phyloP scores from a whole-genome alignment of 1,140 invertebrate genomes.

The Solenopsis invicta region DNA sequence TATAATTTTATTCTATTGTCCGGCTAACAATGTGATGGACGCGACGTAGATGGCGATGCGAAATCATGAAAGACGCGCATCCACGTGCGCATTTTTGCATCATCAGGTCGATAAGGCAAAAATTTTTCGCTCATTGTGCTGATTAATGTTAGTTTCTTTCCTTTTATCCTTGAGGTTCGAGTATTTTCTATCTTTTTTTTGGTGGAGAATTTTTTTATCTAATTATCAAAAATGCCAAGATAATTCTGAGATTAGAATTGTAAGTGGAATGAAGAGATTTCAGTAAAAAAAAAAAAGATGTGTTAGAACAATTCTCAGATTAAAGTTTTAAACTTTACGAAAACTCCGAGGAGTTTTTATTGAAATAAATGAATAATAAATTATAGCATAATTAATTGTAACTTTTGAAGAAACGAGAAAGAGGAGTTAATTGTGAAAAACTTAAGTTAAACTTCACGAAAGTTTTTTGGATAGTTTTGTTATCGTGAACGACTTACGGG shows the following conservation, averaged over 20 bases:
- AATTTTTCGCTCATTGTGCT: slow-evolving; percentile 14
- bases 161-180: neutral
- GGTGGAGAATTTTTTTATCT: neutral
- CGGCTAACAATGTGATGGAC: slow-evolving; percentile 50
- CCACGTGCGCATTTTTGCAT: slow-evolving; percentile 12
- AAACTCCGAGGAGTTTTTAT: neutral
- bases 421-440: neutral
- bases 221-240: neutral
- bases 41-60: slow-evolving; percentile 27
- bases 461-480: neutral
- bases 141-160: neutral
- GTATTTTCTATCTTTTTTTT: neutral
- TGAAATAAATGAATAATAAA: slow-evolving; percentile 3
- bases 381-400: neutral
- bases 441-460: neutral
- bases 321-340: neutral
- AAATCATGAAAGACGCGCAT: slow-evolving; percentile 38
- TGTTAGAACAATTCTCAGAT: neutral
- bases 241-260: neutral
- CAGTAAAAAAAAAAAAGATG: neutral
- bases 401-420: too few relatives aligned
- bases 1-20: slow-evolving; percentile 68
- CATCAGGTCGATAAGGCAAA: neutral
- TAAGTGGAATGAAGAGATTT: neutral
- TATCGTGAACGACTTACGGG: neutral